Evolutionary conservation across 2,113 vertebrate species (phyloP).

Genomic region (Ictalurus punctatus): DNA sequence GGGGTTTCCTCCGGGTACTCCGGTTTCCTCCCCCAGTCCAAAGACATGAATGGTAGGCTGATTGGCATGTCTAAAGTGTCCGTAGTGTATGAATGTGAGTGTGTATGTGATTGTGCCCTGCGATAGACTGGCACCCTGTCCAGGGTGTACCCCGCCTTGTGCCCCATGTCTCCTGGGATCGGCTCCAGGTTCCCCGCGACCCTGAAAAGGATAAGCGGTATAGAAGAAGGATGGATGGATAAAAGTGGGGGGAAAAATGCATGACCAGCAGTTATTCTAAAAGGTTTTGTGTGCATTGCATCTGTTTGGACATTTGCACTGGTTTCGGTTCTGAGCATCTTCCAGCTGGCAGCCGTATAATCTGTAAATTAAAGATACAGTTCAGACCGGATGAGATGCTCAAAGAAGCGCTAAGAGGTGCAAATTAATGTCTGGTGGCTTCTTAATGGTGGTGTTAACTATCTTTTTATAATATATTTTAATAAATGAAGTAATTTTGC

Average conservation of each 20-base stretch:
- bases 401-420: not conserved
- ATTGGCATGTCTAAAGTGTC: no score
- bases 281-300: conserved; percentile 21
- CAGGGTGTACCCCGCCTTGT: no score
- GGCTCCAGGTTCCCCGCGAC: no score
- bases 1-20: no score
- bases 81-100: no score
- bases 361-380: conserved; percentile 7
- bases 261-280: not conserved
- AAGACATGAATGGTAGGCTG: no score
- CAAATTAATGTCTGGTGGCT: not conserved
- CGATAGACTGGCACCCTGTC: no score
- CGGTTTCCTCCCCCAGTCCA: no score
- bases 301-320: not conserved
- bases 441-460: not conserved
- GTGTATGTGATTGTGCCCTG: no score
- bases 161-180: no score
- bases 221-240: no score
- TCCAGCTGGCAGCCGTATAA: conserved; percentile 3
- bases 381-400: not conserved
- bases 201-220: no score
- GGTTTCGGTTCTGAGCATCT: conserved; percentile 3
- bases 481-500: not conserved
- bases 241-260: not conserved
- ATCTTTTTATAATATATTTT: not conserved